Conservation (phyloP, 2,797 vertebrate genomes). For the Fistularia tabacaria region DNA sequence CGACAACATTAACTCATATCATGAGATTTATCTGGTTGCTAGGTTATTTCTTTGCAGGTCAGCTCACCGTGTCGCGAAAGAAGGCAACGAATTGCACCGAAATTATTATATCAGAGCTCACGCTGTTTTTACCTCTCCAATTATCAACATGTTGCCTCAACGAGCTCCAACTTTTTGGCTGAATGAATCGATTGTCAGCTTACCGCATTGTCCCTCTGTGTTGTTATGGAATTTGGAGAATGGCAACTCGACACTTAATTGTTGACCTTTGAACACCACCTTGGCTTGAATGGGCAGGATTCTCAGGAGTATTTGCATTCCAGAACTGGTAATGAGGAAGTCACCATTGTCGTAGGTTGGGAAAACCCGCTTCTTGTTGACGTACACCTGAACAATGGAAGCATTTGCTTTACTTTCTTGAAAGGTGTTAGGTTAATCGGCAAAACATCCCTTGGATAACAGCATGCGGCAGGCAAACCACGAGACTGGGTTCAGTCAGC, state of each 20-base stretch:
- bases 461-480: background rate
- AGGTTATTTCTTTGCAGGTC: no score
- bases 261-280: conserved; percentile 76
- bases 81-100: no score
- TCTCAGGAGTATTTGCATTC: conserved; percentile 72
- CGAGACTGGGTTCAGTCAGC: no score
- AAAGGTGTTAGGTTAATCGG: no score
- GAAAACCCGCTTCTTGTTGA: conserved; percentile 68
- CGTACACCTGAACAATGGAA: conserved; percentile 69
- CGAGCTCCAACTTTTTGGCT: background rate
- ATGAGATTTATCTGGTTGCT: no score
- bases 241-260: conserved; percentile 77
- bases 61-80: no score
- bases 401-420: background rate
- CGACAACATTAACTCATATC: no score
- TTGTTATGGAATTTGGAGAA: conserved; percentile 79
- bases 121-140: background rate
- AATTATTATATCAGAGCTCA: background rate
- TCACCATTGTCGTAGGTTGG: conserved; percentile 76
- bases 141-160: background rate
- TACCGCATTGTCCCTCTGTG: conserved; percentile 93
- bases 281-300: conserved; percentile 73
- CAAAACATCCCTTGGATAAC: background rate
- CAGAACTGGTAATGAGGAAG: conserved; percentile 72
- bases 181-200: conserved; percentile 18